Percentiles rank a stretch among this genome's conserved stretches.
Evolutionary conservation across 2,797 vertebrate species (phyloP).

Genomic region (Cygnus olor): DNA sequence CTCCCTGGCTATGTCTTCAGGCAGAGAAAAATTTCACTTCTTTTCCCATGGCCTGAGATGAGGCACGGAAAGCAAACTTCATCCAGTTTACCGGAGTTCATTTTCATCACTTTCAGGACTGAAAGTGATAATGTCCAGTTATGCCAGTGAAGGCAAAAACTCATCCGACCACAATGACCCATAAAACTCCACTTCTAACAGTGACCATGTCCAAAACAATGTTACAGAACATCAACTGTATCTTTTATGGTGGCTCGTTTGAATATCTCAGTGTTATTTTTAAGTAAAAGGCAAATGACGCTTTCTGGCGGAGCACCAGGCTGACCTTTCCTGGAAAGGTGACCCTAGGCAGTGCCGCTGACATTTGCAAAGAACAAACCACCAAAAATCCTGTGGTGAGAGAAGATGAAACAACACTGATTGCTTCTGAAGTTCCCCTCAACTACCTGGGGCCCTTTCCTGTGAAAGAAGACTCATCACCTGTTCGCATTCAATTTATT

Average conservation of each 20-base stretch:
- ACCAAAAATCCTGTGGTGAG: neutral
- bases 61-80: neutral
- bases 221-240: neutral
- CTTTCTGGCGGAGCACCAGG: neutral
- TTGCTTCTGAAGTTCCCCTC: neutral
- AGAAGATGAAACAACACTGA: neutral
- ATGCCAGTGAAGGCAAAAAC: neutral
- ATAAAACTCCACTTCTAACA: neutral
- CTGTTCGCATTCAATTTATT: neutral
- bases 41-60: neutral
- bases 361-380: conserved; percentile 26
- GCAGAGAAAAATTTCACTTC: neutral
- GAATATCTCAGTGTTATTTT: neutral
- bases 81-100: neutral
- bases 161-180: neutral
- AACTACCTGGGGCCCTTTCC: neutral
- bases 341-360: neutral
- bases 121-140: neutral
- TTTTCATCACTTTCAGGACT: neutral
- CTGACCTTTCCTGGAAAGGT: conserved; percentile 28
- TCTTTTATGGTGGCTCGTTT: neutral
- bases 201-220: neutral
- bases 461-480: neutral
- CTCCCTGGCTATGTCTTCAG: neutral
- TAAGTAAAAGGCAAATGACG: neutral